Percentiles rank a stretch among this genome's conserved stretches.
Conservation (phyloP, 2,113 vertebrate genomes). For the Ahaetulla prasina region DNA sequence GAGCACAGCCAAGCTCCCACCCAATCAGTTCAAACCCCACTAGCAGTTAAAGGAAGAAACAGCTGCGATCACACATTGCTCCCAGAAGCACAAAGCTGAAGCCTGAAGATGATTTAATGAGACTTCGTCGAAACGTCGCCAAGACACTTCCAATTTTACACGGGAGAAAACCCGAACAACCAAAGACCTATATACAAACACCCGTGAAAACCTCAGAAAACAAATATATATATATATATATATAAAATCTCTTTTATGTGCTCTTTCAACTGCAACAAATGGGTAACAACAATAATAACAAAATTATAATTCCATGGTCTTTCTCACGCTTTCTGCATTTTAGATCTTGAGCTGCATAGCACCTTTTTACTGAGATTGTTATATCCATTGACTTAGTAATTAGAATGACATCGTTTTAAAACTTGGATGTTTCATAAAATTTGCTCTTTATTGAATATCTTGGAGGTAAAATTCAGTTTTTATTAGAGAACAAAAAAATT, state of each 20-base stretch:
- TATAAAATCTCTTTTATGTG: not conserved
- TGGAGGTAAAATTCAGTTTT: not conserved
- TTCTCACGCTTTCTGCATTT: not conserved
- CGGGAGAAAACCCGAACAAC: too few species aligned
- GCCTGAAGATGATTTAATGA: too few species aligned
- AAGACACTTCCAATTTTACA: too few species aligned
- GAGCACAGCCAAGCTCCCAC: too few species aligned
- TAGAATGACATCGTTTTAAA: not conserved
- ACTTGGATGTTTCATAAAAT: not conserved
- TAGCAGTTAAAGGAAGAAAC: too few species aligned
- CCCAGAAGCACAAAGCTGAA: too few species aligned
- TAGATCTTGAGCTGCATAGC: not conserved
- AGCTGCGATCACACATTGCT: too few species aligned
- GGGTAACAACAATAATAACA: not conserved
- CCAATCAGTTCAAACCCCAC: too few species aligned
- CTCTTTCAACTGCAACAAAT: not conserved
- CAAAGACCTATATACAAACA: too few species aligned
- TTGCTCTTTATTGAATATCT: not conserved
- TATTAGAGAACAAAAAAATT: not conserved
- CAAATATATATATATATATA: too few species aligned
- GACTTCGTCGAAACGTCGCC: too few species aligned
- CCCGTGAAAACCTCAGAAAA: too few species aligned
- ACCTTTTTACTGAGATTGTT: not conserved
- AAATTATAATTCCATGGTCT: not conserved
- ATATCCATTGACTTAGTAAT: not conserved